Conservation (phyloP, 2,888 invertebrate genomes). For the Agapostemon virescens region DNA sequence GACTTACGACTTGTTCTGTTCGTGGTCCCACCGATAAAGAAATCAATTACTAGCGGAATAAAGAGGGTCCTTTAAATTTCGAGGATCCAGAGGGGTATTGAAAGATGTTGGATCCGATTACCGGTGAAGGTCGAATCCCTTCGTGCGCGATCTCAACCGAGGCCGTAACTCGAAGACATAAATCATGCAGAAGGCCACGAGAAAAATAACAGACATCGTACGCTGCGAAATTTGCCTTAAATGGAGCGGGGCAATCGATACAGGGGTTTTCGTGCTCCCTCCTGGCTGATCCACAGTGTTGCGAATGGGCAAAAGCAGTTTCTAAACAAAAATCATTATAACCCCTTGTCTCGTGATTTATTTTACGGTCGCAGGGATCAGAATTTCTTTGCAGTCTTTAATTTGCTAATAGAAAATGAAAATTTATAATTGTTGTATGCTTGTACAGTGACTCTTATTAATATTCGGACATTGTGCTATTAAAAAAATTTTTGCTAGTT, state of each 20-base stretch:
- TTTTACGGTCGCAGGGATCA: too few relatives aligned
- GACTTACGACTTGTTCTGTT: not conserved
- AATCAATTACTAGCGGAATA: conserved; percentile 8
- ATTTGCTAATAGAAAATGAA: too few relatives aligned
- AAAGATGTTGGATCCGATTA: conserved; percentile 27
- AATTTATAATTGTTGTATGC: too few relatives aligned
- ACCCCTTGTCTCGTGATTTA: too few relatives aligned
- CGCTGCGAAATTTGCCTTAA: conserved; percentile 45
- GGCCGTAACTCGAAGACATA: conserved; percentile 30
- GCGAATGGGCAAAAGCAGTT: not conserved
- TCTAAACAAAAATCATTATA: not conserved
- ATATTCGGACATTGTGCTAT: too few relatives aligned
- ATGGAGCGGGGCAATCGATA: conserved; percentile 53
- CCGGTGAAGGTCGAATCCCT: conserved; percentile 24
- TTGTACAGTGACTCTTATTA: too few relatives aligned
- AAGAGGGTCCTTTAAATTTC: conserved; percentile 1
- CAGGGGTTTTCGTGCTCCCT: conserved; percentile 22
- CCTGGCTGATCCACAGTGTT: not conserved
- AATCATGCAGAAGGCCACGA: conserved; percentile 48
- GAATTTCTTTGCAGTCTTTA: too few relatives aligned
- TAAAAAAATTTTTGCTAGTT: too few relatives aligned
- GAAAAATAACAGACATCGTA: conserved; percentile 38
- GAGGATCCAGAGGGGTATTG: not conserved
- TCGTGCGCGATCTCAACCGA: conserved; percentile 18
- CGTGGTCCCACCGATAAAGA: not conserved